Percentiles rank a stretch among this genome's conserved stretches.
phyloP scores from a whole-genome alignment of 1,140 invertebrate genomes.

The Phocides pigmalion region DNA sequence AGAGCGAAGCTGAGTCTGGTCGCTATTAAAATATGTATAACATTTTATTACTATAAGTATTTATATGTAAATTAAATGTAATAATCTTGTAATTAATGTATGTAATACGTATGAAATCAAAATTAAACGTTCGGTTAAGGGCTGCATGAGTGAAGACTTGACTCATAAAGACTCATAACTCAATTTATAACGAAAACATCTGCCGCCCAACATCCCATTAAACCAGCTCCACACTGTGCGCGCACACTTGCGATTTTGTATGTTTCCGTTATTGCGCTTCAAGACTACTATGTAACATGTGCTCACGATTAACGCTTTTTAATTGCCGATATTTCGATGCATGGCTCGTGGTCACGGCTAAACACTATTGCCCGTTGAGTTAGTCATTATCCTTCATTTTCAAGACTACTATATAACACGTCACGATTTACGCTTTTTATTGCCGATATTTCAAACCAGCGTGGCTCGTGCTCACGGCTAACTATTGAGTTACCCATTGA shows the following conservation, averaged over 20 bases:
- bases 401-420: too few species aligned
- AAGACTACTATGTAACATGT: not conserved
- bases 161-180: constrained; percentile 48
- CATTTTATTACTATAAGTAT: too few species aligned
- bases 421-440: too few species aligned
- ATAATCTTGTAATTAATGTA: constrained; percentile 1
- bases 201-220: constrained; percentile 54
- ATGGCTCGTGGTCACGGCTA: too few species aligned
- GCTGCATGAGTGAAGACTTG: constrained; percentile 44
- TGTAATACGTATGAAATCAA: constrained; percentile 39
- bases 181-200: constrained; percentile 60
- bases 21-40: too few species aligned
- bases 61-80: constrained; percentile 6
- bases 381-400: too few species aligned
- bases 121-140: constrained; percentile 45
- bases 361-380: too few species aligned
- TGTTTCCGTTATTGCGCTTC: not conserved
- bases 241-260: constrained; percentile 18
- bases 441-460: too few species aligned
- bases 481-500: too few species aligned
- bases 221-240: constrained; percentile 31
- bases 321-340: too few species aligned
- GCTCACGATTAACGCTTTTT: not conserved
- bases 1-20: too few species aligned
- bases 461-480: too few species aligned